Base-by-base conservation (phyloP, 2,888 invertebrate species). In the Boloria selene region DNA sequence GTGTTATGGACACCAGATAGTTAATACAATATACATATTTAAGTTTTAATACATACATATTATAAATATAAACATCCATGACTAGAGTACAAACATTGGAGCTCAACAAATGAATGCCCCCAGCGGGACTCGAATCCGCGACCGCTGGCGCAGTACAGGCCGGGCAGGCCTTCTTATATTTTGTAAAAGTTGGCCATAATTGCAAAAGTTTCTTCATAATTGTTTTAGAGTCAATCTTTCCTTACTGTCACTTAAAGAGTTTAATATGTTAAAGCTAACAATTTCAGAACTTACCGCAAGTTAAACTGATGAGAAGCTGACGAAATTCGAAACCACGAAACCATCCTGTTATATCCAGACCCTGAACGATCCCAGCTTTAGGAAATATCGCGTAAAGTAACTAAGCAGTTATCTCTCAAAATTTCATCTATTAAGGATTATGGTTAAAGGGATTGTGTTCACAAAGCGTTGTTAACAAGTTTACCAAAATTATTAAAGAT, bases 191-290 rank as follows among this genome's bases (percentile, higher is more conserved):
- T 69, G 61, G 17, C 47, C 58, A 55, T 72, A 71, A 72, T 71
- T 72, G 68, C 64, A 13, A 67, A 72, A 72, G 62, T 72, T 72
- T 31, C 45, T 61, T 52, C 10, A 10, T 52, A 65, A 68, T 65
- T 70, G 63, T 65, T 71, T 63, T 53, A 53, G 42, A 70, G 53
- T 67, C 55, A 62, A 65, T 49, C 45, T 62, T 65, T 17, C 42
- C 18, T 58, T 45, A 10, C 49, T 38, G 10, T 50, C 5, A 26
- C 49, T 18, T 14, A 7, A 18, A 38, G 17, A n/a, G 10, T 38
- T 38, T 38, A 38, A 38, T 31, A 31, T 38, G 31, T 38, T 38
- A 38, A 38, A 38, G 10, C 31, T 10, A 38, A 38, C 31, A 56
- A 2, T 44, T 44, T 14, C 14, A 42, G 18, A 22, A 56, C 55